A percentile compares a stretch with the other conserved stretches of the same genome.
Conservation (phyloP, 2,888 invertebrate genomes). For the Atrina japonica region DNA sequence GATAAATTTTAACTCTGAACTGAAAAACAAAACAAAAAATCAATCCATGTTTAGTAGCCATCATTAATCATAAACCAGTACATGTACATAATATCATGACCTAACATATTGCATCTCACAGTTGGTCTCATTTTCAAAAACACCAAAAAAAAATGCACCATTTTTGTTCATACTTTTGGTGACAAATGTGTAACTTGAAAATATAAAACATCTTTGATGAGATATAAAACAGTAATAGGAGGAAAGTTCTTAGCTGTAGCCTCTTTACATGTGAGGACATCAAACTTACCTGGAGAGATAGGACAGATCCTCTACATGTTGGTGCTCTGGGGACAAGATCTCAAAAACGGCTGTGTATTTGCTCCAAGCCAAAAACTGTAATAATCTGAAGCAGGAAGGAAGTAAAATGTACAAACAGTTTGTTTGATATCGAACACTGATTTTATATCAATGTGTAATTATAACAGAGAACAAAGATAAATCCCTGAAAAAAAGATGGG, state of each 20-base stretch:
- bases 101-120: not conserved
- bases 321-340: constrained; percentile 80
- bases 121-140: too few relatives aligned
- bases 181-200: too few relatives aligned
- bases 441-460: not conserved
- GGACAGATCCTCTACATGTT: constrained; percentile 81
- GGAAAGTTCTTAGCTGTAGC: too few relatives aligned
- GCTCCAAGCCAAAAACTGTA: constrained; percentile 71
- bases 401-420: constrained; percentile 20
- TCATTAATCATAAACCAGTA: too few relatives aligned
- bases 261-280: too few relatives aligned
- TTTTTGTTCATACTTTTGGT: too few relatives aligned
- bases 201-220: too few relatives aligned
- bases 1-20: constrained; percentile 76
- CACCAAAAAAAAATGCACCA: too few relatives aligned
- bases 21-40: constrained; percentile 39
- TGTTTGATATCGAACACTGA: not conserved
- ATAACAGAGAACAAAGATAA: not conserved
- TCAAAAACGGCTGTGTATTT: constrained; percentile 80
- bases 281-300: constrained; percentile 70
- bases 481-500: not conserved
- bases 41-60: not conserved
- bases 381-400: constrained; percentile 59
- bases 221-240: too few relatives aligned
- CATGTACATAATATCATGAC: too few relatives aligned